Percentiles rank a stretch among this genome's conserved stretches.
Evolutionary conservation across 2,888 invertebrate species (phyloP).

Genomic region (Torymus texanus): DNA sequence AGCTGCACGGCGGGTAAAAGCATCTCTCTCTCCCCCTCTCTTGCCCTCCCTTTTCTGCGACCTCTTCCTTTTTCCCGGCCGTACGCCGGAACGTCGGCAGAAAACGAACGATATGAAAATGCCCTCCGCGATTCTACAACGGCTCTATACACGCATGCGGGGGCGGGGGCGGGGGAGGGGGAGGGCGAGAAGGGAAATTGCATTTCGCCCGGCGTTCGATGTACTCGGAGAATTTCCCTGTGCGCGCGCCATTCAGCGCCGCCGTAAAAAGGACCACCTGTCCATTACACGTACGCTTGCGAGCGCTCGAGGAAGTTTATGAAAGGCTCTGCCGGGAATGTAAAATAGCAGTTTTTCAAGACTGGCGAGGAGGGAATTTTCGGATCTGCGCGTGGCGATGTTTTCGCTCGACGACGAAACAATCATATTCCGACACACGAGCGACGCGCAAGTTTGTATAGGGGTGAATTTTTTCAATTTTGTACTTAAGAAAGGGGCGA

Average conservation of each 20-base stretch:
- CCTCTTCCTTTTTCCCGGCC: background rate
- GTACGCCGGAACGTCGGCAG: background rate
- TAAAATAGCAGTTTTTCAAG: conserved; percentile 34
- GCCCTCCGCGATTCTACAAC: conserved; percentile 30
- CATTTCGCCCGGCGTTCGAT: conserved; percentile 45
- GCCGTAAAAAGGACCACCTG: conserved; percentile 38
- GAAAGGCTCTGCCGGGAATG: conserved; percentile 43
- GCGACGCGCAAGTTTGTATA: background rate
- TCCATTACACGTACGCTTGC: conserved; percentile 45
- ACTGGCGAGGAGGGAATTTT: conserved; percentile 13
- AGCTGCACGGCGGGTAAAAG: conserved; percentile 17
- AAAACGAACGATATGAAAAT: conserved; percentile 47
- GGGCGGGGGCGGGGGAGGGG: background rate
- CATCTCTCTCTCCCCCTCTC: background rate
- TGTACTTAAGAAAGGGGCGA: conserved; percentile 47
- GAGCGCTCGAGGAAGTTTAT: conserved; percentile 26
- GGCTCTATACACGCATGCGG: background rate
- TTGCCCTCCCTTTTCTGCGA: background rate
- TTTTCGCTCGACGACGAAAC: background rate
- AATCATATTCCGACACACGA: background rate
- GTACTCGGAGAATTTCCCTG: conserved; percentile 26
- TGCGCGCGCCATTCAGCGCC: background rate
- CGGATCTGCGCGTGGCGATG: background rate
- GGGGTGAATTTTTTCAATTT: conserved; percentile 44
- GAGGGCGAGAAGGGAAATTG: conserved; percentile 32